Evolutionary conservation across 2,888 invertebrate genomes (phyloP).

Genomic region (Agonopterix subpropinquella): DNA sequence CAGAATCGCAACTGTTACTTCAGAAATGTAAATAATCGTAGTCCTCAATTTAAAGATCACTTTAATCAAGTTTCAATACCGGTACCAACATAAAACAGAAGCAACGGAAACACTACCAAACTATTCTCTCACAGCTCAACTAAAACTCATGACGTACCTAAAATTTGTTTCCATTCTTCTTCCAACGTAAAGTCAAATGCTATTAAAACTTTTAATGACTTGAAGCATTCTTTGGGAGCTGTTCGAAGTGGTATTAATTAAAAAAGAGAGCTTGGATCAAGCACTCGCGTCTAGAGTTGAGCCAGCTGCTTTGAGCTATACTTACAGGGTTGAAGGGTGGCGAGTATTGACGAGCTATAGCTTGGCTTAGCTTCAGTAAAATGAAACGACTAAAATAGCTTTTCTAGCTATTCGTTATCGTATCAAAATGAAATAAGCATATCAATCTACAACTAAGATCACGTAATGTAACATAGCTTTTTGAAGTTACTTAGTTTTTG

Average conservation of each 20-base stretch:
- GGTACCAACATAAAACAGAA: no score
- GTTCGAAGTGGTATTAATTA: slow-evolving; percentile 74
- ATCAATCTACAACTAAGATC: neutral
- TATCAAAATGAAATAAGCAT: neutral
- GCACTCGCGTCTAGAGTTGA: slow-evolving; percentile 3
- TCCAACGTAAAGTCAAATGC: slow-evolving; percentile 58
- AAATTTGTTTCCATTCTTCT: slow-evolving; percentile 59
- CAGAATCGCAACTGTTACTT: no score
- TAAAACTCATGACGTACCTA: slow-evolving; percentile 51
- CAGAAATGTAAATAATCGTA: no score
- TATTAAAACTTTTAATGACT: slow-evolving; percentile 75
- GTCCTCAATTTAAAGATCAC: no score
- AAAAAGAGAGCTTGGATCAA: slow-evolving; percentile 62
- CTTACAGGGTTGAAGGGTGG: neutral
- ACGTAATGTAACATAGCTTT: no score
- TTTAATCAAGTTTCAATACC: no score
- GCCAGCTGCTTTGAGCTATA: slow-evolving; percentile 4
- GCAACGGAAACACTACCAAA: neutral
- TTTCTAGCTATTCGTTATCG: neutral
- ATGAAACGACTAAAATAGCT: neutral
- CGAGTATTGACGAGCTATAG: neutral
- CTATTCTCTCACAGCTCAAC: slow-evolving; percentile 18
- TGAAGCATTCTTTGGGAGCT: slow-evolving; percentile 67
- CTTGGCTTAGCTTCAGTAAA: neutral
- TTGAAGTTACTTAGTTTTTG: no score